phyloP scores from a whole-genome alignment of 2,113 vertebrate species.

The Stictonetta naevosa region DNA sequence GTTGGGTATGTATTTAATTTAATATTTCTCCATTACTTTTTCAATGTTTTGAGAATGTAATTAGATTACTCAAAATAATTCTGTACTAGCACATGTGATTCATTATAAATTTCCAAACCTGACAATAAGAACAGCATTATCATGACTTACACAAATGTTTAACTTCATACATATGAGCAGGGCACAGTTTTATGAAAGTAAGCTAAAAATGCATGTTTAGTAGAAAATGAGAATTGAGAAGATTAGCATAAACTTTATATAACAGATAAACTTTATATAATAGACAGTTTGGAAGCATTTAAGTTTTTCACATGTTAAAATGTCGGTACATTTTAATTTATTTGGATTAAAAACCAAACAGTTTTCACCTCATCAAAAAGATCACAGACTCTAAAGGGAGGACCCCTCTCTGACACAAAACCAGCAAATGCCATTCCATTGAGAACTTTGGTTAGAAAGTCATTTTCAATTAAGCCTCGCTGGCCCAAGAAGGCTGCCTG shows the following conservation, averaged over 20 bases:
- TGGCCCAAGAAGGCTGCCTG: conserved; percentile 97
- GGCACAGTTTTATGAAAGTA: background rate
- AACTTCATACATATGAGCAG: background rate
- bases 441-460: conserved; percentile 97
- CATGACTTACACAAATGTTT: background rate
- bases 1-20: background rate
- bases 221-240: background rate
- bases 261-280: background rate
- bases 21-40: background rate
- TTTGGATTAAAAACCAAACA: background rate
- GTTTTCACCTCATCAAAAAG: conserved; percentile 95
- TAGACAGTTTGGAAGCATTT: background rate
- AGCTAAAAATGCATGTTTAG: background rate
- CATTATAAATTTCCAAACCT: background rate
- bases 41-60: background rate
- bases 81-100: background rate
- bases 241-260: background rate
- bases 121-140: background rate
- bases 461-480: conserved; percentile 95
- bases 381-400: conserved; percentile 94
- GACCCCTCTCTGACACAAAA: conserved; percentile 96
- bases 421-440: conserved; percentile 98
- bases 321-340: background rate
- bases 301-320: background rate
- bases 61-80: background rate